Evolutionary conservation across 2,888 invertebrate genomes (phyloP).

Genomic region (Dryocosmus kuriphilus): DNA sequence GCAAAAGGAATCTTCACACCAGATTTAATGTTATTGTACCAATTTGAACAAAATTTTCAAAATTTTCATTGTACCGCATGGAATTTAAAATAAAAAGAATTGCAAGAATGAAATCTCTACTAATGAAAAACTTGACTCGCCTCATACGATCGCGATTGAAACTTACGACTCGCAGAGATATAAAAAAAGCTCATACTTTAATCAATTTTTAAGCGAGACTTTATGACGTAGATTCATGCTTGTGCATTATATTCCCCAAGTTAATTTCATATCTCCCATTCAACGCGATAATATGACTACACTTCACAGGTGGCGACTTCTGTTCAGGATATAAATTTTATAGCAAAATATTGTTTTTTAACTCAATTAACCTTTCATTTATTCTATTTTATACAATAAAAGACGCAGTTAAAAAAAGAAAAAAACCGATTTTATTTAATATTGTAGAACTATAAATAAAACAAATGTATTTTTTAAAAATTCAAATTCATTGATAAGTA

Average conservation of each 20-base stretch:
- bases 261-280: conserved; percentile 23
- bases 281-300: not conserved
- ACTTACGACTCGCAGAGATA: not conserved
- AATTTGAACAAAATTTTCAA: no score
- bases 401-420: not conserved
- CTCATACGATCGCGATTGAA: conserved; percentile 15
- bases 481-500: conserved; percentile 38
- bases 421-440: not conserved
- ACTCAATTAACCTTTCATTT: no score
- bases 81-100: no score
- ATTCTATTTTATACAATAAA: no score
- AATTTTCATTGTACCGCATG: no score
- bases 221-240: conserved; percentile 22
- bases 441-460: not conserved
- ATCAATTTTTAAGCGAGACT: not conserved
- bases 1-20: no score
- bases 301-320: not conserved
- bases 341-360: not conserved
- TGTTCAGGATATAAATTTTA: conserved; percentile 19
- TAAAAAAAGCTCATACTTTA: conserved; percentile 15
- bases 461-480: not conserved
- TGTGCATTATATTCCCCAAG: not conserved
- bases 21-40: no score
- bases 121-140: conserved; percentile 9
- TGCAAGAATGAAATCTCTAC: not conserved